Base-by-base conservation (phyloP, 2,888 invertebrate species). In the Melanotus villosus region DNA sequence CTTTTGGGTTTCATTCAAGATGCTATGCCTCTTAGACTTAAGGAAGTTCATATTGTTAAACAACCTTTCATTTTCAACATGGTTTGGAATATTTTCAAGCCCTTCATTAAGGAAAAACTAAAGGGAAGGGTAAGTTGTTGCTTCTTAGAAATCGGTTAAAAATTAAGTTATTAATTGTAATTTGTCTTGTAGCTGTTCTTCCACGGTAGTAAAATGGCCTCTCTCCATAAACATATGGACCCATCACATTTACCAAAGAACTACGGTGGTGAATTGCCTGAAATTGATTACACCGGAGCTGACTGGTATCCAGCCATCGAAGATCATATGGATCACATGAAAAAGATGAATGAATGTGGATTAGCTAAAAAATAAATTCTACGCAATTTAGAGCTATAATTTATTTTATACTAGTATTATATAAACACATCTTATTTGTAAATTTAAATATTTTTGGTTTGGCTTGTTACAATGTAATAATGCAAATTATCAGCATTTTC, bases 1-100 rank as follows among this genome's bases (percentile, higher is more conserved):
- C 88, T 95, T 57, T 87, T 95, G 71, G 89, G 89, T 6, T 95
- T 95, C 84, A 94, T 95, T 75, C 95, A 95, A 84, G 93, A 95
- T 67, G 94, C 95, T 0, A 93, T 95, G 93, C 94, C 95, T 1
- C 83, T 94, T 58, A 88, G 95, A 65, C 86, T 95, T 76, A 95
- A 94, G 84, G 94, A 94, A 85, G 91, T 95, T 9, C 95, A 95
- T 84, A 91, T 95, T 80, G 93, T 95, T 2, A 94, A 94, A 80
- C 92, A 95, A 79, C 94, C 95, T 0, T 92, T 91, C 85, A 85
- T 95, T 71, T 95, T 95, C 86, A 94, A 92, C 80, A 88, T 93
- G 84, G 93, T 95, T 1, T 95, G 94, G 94, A 86, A 88, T 56
- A 89, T 95, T 82, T 95, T 95, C 87, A 94, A 94, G 84, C 94